Evolutionary conservation across 2,888 invertebrate species (phyloP).

Genomic region (Spilosoma lubricipeda): DNA sequence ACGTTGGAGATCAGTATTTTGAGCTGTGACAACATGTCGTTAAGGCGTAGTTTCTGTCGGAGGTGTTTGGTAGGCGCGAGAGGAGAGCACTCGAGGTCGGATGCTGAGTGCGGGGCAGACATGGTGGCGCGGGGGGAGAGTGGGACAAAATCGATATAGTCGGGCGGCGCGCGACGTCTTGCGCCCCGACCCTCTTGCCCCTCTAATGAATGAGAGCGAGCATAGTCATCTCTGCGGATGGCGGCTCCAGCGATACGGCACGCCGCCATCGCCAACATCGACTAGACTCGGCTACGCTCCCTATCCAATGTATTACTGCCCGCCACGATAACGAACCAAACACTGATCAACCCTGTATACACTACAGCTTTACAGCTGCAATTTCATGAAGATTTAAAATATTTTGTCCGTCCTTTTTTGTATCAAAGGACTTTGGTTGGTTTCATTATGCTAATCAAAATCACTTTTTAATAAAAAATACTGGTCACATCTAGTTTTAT

Average conservation of each 20-base stretch:
- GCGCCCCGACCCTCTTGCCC: conserved; percentile 75
- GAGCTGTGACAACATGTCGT: conserved; percentile 80
- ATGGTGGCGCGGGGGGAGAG: conserved; percentile 72
- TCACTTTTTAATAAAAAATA: not conserved
- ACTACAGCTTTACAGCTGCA: conserved; percentile 52
- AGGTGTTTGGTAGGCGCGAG: conserved; percentile 84
- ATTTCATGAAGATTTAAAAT: conserved; percentile 40
- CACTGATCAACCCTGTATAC: conserved; percentile 61
- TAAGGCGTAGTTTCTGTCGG: conserved; percentile 84
- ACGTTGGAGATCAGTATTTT: conserved; percentile 72
- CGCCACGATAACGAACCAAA: conserved; percentile 67
- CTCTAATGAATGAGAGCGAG: conserved; percentile 85
- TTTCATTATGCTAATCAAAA: conserved; percentile 20
- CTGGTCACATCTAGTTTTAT: not conserved
- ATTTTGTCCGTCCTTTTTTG: conserved; percentile 44
- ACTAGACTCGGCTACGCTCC: conserved; percentile 62
- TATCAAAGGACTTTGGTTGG: conserved; percentile 31
- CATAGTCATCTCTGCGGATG: conserved; percentile 84
- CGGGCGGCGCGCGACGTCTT: conserved; percentile 86
- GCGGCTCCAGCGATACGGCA: conserved; percentile 75
- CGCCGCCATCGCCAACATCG: conserved; percentile 62
- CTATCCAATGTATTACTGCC: conserved; percentile 63
- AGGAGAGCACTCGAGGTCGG: conserved; percentile 86
- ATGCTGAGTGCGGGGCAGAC: conserved; percentile 82
- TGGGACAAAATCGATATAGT: conserved; percentile 85